Conservation (phyloP, 2,797 vertebrate species). For the Hapalemur alaotrensis region DNA sequence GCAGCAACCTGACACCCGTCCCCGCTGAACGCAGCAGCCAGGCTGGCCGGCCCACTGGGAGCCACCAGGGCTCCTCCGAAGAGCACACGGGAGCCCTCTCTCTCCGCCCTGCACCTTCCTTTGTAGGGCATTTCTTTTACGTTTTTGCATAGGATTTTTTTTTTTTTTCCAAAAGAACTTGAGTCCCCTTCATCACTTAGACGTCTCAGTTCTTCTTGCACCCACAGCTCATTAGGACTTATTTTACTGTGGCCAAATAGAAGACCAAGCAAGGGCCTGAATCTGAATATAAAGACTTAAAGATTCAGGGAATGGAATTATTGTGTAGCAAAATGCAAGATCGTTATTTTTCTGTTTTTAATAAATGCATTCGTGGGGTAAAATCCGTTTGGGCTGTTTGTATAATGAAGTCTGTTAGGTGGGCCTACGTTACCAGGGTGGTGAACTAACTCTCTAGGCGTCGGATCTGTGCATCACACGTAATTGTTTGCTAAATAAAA, state of each 20-base stretch:
- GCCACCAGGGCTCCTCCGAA: constrained; percentile 85
- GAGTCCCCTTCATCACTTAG: background rate
- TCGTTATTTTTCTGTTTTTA: background rate
- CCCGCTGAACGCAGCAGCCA: constrained; percentile 87
- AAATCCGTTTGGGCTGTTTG: background rate
- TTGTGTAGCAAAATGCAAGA: background rate
- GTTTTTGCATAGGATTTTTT: background rate
- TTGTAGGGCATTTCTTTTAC: constrained; percentile 56
- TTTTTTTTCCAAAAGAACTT: background rate
- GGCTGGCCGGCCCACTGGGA: constrained; percentile 88
- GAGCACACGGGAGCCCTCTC: constrained; percentile 77
- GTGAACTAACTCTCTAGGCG: background rate
- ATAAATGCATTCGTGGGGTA: background rate
- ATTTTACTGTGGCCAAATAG: background rate
- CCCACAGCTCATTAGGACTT: fast-evolving
- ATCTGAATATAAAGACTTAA: background rate
- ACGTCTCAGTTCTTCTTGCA: background rate
- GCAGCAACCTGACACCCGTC: constrained; percentile 93
- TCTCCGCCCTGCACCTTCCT: constrained; percentile 65
- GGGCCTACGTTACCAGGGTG: background rate
- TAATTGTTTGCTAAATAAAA: background rate
- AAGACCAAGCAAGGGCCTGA: background rate
- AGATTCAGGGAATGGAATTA: background rate
- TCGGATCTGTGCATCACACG: background rate
- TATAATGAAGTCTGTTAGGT: background rate